Conservation (phyloP, 2,113 vertebrate species). For the Psilopsiagon aurifrons region DNA sequence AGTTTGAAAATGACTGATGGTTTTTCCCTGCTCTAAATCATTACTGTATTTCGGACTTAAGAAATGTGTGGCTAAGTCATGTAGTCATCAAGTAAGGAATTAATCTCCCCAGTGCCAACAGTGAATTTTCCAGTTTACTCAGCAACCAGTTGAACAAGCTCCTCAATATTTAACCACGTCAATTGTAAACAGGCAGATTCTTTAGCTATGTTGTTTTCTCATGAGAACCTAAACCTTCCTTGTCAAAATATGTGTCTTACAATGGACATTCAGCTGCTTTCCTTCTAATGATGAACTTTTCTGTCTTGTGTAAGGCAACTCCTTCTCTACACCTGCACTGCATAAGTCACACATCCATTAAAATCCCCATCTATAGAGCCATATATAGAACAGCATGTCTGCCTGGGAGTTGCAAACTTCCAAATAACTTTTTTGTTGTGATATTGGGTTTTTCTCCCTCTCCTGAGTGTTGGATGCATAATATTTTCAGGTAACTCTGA, state of each 20-base stretch:
- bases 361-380: background rate
- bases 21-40: slow-evolving; percentile 65
- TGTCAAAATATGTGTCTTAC: slow-evolving; percentile 45
- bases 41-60: slow-evolving; percentile 38
- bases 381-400: background rate
- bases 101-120: background rate
- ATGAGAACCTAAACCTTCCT: slow-evolving; percentile 47
- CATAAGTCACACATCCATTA: slow-evolving; percentile 30
- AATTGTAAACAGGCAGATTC: slow-evolving; percentile 32
- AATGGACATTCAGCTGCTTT: slow-evolving; percentile 42
- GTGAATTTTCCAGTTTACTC: slow-evolving; percentile 36
- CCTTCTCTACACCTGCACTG: background rate
- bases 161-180: slow-evolving; percentile 45
- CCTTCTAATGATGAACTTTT: slow-evolving; percentile 62
- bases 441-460: background rate
- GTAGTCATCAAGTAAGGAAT: slow-evolving; percentile 1
- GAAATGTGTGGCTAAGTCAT: slow-evolving; percentile 30
- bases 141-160: slow-evolving; percentile 30
- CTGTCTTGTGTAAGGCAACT: background rate
- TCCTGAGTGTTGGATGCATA: slow-evolving; percentile 29
- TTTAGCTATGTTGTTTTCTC: slow-evolving; percentile 46
- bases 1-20: slow-evolving; percentile 56
- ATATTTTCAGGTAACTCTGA: slow-evolving; percentile 64
- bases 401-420: background rate
- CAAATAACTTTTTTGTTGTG: slow-evolving; percentile 10